phyloP scores from a whole-genome alignment of 1,140 invertebrate genomes.

The Apocrypta bakeri region DNA sequence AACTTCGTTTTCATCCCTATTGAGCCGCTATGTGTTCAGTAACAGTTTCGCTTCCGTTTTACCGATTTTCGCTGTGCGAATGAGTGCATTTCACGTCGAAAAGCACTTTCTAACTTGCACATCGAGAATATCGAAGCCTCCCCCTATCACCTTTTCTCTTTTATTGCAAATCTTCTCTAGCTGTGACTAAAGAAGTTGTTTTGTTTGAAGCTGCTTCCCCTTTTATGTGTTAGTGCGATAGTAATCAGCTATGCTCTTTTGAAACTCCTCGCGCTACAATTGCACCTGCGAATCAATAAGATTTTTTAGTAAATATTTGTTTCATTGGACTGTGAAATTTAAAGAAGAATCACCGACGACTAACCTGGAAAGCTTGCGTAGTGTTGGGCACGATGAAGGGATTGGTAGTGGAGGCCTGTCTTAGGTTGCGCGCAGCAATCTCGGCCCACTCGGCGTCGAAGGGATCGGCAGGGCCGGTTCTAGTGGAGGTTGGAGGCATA shows the following conservation, averaged over 20 bases:
- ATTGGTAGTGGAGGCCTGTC: constrained; percentile 72
- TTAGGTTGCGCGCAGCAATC: constrained; percentile 71
- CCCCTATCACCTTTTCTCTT: background rate
- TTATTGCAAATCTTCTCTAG: constrained; percentile 40
- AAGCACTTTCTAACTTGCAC: constrained; percentile 18
- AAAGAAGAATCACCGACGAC: background rate
- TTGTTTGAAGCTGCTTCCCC: background rate
- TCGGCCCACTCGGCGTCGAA: constrained; percentile 92
- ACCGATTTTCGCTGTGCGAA: background rate
- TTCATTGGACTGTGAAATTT: background rate
- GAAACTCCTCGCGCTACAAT: constrained; percentile 75
- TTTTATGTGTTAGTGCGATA: constrained; percentile 62
- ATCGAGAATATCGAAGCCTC: constrained; percentile 33
- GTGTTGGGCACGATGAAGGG: constrained; percentile 72
- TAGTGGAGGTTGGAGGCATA: constrained; percentile 62
- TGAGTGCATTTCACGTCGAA: constrained; percentile 8
- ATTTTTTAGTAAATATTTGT: background rate
- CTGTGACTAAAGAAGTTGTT: constrained; percentile 32
- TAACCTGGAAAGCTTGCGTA: constrained; percentile 78
- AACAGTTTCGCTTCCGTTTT: background rate
- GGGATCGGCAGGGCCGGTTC: constrained; percentile 78
- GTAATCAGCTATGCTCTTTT: constrained; percentile 67
- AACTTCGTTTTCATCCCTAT: constrained; percentile 15
- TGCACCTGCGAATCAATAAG: constrained; percentile 77
- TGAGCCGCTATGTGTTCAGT: background rate